Percentiles rank a stretch among this genome's conserved stretches.
phyloP scores from a whole-genome alignment of 2,797 vertebrate genomes.

The Sebastes itinus region DNA sequence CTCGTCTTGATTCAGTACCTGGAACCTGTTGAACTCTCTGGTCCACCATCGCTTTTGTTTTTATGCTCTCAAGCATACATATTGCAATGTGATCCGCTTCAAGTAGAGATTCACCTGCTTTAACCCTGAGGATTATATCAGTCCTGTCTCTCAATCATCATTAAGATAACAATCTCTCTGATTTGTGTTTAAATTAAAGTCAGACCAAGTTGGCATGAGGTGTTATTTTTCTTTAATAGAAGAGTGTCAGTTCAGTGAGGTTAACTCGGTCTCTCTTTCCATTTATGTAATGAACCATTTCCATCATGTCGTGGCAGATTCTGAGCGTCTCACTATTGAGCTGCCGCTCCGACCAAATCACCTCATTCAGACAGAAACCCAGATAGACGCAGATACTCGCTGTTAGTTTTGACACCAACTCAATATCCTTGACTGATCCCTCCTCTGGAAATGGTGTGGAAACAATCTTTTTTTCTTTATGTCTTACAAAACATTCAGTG shows the following conservation, averaged over 20 bases:
- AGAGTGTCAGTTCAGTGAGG: not conserved
- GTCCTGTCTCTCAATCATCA: not conserved
- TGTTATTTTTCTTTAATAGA: constrained; percentile 9
- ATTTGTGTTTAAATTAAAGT: constrained; percentile 16
- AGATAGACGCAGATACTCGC: not conserved
- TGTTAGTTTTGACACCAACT: constrained; percentile 4
- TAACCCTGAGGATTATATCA: not conserved
- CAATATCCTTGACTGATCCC: constrained; percentile 12
- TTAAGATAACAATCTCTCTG: not conserved
- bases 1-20: too few relatives aligned
- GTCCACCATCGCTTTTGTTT: too few relatives aligned
- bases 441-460: not conserved
- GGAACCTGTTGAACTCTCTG: not conserved
- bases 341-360: not conserved
- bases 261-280: not conserved
- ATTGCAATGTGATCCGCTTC: not conserved
- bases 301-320: not conserved
- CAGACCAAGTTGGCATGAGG: not conserved
- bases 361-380: not conserved
- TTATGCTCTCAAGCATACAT: not conserved
- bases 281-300: constrained; percentile 7
- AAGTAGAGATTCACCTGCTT: constrained; percentile 9
- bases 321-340: not conserved
- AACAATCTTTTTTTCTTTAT: not conserved
- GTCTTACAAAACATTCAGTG: not conserved